Evolutionary conservation across 1,140 invertebrate genomes (phyloP).

Genomic region (Caenorhabditis latens): DNA sequence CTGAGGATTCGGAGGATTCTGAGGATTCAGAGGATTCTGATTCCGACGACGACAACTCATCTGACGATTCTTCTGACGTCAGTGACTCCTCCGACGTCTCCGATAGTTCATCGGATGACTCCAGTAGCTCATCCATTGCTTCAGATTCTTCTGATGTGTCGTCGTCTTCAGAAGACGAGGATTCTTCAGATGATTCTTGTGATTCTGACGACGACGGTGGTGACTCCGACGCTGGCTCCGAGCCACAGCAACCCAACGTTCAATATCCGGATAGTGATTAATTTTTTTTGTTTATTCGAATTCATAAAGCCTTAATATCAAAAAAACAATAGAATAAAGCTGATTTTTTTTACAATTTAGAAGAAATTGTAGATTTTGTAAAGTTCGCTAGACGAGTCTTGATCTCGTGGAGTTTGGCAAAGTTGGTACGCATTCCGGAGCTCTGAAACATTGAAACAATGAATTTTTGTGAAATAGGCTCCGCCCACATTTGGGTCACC

Average conservation of each 20-base stretch:
- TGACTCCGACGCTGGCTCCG: too few species aligned
- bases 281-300: too few species aligned
- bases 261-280: too few species aligned
- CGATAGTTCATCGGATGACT: background rate
- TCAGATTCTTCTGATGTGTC: too few species aligned
- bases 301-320: background rate
- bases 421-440: constrained; percentile 13
- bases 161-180: too few species aligned
- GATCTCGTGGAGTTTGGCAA: constrained; percentile 4
- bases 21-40: background rate
- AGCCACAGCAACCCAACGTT: too few species aligned
- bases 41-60: background rate
- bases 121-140: too few species aligned
- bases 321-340: background rate
- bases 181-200: too few species aligned
- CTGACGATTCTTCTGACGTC: background rate
- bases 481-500: background rate
- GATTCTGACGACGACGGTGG: too few species aligned
- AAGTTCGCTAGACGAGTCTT: background rate
- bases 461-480: background rate
- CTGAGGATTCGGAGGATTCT: background rate
- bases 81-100: background rate
- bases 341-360: background rate
- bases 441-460: background rate
- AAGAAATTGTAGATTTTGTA: background rate